These are phyloP conservation scores for Conus betulinus DNA, from an alignment of 1,140 invertebrate genomes.

Conservation along the genomic window DNA sequence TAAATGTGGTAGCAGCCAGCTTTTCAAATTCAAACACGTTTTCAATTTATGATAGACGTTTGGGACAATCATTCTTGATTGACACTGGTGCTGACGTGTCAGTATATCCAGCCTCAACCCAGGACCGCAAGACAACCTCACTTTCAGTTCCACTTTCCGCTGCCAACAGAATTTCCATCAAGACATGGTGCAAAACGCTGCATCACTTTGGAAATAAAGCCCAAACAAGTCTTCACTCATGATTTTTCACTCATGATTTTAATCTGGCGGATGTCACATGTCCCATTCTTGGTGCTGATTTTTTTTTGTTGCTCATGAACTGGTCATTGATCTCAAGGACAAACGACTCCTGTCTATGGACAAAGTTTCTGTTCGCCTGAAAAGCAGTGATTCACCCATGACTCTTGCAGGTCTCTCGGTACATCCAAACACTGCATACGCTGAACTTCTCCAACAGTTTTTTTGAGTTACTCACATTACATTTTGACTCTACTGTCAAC, in stretches of 20 bases:
- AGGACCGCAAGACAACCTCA: background rate
- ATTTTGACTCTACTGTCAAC: slow-evolving; percentile 13
- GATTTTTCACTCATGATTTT: slow-evolving; percentile 1
- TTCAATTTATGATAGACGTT: no score
- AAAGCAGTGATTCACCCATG: background rate
- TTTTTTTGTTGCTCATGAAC: background rate
- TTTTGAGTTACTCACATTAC: background rate
- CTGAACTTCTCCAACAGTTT: no score
- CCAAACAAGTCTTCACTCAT: no score
- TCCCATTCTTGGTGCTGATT: slow-evolving; percentile 31
- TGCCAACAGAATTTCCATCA: background rate
- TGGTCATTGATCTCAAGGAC: slow-evolving; percentile 12
- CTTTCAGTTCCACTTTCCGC: background rate
- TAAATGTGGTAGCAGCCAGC: no score
- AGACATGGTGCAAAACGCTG: background rate
- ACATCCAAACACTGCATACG: no score
- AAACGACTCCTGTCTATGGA: background rate
- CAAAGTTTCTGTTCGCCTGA: background rate
- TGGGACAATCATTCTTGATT: background rate
- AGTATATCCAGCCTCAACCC: background rate
- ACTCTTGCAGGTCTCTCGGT: no score
- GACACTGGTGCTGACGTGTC: background rate
- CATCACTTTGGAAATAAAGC: background rate
- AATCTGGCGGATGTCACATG: slow-evolving; percentile 9
- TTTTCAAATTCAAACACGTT: no score